Conservation (phyloP, 2,113 vertebrate species). For the Amphiprion ocellaris region DNA sequence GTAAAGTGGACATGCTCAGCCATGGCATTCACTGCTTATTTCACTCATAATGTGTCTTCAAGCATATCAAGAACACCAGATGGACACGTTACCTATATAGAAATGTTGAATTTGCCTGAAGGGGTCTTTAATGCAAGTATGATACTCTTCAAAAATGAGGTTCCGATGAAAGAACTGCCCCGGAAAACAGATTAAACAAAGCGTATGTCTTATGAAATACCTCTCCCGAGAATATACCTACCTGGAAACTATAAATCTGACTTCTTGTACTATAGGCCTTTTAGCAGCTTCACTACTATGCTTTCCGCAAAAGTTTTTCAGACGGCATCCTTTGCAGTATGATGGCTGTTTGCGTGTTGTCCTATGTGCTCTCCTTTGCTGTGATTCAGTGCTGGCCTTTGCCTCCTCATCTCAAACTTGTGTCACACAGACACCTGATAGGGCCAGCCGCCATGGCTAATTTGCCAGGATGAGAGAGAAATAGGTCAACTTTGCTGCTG, state of each 20-base stretch:
- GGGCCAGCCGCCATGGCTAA: not conserved
- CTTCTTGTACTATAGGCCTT: not conserved
- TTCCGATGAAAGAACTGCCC: too few species aligned
- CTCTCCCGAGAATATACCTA: not conserved
- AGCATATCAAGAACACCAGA: too few species aligned
- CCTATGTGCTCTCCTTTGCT: not conserved
- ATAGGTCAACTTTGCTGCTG: not conserved
- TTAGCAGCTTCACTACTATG: not conserved
- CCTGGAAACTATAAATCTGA: not conserved
- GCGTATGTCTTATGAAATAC: not conserved
- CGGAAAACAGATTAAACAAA: too few species aligned
- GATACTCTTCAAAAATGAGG: too few species aligned
- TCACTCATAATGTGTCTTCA: too few species aligned
- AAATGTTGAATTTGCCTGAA: too few species aligned
- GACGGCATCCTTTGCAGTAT: not conserved
- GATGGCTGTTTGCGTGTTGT: not conserved
- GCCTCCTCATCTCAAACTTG: not conserved
- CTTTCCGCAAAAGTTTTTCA: not conserved
- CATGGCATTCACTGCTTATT: too few species aligned
- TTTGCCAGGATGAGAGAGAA: not conserved
- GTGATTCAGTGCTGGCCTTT: conserved; percentile 13
- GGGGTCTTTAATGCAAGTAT: too few species aligned
- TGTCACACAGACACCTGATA: not conserved
- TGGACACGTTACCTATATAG: too few species aligned
- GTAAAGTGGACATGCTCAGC: too few species aligned